Conservation (phyloP, 2,797 vertebrate genomes). For the Okamejei kenojei region DNA sequence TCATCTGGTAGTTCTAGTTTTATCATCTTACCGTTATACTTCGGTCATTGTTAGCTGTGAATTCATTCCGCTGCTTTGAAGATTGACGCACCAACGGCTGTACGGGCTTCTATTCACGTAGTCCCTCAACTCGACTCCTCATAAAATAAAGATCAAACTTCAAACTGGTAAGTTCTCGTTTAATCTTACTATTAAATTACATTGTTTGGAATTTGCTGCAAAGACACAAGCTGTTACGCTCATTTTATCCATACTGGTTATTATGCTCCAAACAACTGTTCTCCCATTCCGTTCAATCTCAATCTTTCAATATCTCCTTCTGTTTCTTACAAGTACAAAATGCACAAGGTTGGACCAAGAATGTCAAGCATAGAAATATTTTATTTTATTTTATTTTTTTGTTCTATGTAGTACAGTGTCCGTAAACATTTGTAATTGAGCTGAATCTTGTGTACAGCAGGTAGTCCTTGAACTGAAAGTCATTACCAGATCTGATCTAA, state of each 20-base stretch:
- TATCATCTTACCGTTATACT: too few species aligned
- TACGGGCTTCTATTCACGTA: too few species aligned
- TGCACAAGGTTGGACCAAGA: background rate
- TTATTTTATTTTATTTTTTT: slow-evolving; percentile 13
- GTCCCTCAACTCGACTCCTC: too few species aligned
- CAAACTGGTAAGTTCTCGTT: too few species aligned
- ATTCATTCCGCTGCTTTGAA: too few species aligned
- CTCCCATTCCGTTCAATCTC: background rate
- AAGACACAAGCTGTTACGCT: background rate
- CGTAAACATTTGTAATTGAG: background rate
- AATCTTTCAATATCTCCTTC: background rate
- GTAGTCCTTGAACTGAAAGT: background rate
- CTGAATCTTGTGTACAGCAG: background rate
- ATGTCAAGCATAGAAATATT: background rate
- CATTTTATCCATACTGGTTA: background rate
- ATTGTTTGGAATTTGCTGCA: too few species aligned
- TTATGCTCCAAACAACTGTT: background rate
- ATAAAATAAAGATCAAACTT: too few species aligned
- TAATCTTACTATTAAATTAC: too few species aligned
- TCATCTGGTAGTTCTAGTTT: too few species aligned
- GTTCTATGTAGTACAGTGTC: background rate
- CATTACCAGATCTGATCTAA: background rate
- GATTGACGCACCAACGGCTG: too few species aligned
- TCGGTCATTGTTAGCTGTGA: too few species aligned
- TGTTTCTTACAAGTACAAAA: too few species aligned